phyloP scores from a whole-genome alignment of 2,888 invertebrate genomes.

The Chromoteleia sp. region DNA sequence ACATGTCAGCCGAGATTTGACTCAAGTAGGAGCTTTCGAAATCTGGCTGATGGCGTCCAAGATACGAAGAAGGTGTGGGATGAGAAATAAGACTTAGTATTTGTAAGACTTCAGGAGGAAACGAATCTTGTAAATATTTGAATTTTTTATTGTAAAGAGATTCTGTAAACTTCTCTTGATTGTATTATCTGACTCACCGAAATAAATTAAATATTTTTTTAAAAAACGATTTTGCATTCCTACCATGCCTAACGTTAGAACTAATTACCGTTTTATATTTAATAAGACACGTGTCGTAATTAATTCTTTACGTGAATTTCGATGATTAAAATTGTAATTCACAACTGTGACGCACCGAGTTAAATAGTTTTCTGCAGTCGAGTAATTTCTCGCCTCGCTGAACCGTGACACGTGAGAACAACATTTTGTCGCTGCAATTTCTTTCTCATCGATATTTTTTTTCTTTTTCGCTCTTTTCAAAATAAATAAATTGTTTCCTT shows the following conservation, averaged over 20 bases:
- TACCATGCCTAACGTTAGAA: too few relatives aligned
- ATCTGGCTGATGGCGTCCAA: too few relatives aligned
- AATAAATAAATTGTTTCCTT: neutral
- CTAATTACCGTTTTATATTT: too few relatives aligned
- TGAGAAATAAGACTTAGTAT: constrained; percentile 60
- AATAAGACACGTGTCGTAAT: neutral
- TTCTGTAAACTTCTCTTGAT: neutral
- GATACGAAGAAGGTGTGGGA: constrained; percentile 50
- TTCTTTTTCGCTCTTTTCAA: constrained; percentile 1
- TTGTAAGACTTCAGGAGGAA: neutral
- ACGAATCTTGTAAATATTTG: constrained; percentile 19
- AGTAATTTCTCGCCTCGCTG: constrained; percentile 34
- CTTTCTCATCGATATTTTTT: neutral
- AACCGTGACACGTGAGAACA: constrained; percentile 30
- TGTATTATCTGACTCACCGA: too few relatives aligned
- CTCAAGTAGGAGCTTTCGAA: too few relatives aligned
- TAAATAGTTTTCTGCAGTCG: constrained; percentile 12
- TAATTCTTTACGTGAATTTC: constrained; percentile 10
- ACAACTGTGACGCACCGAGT: constrained; percentile 26
- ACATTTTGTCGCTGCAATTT: neutral
- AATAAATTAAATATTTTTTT: neutral
- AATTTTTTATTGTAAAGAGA: too few relatives aligned
- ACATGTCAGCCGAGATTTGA: too few relatives aligned
- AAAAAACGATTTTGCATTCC: neutral
- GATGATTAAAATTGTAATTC: constrained; percentile 16